Evolutionary conservation across 2,113 vertebrate genomes (phyloP).

Genomic region (Antidorcas marsupialis): DNA sequence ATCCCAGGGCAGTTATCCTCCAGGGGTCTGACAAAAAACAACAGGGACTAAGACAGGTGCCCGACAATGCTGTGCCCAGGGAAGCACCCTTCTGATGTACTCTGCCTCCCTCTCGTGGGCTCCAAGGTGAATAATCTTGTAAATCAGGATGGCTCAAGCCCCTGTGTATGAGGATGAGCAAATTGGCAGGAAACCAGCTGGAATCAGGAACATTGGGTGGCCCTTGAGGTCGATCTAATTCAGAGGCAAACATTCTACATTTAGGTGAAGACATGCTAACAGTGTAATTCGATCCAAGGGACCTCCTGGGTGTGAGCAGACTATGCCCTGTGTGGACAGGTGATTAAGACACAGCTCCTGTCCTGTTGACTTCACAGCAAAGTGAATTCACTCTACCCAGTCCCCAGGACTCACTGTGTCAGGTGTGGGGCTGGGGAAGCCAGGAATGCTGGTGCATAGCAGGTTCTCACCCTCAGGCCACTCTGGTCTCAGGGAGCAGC

Average conservation of each 20-base stretch:
- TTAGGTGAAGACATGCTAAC: neutral
- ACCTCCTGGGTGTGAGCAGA: rapidly evolving
- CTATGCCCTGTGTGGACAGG: neutral
- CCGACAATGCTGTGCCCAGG: rapidly evolving
- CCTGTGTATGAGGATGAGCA: rapidly evolving
- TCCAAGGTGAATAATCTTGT: rapidly evolving
- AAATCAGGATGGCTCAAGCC: rapidly evolving
- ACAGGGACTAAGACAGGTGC: rapidly evolving
- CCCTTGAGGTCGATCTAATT: neutral
- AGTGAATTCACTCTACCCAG: rapidly evolving
- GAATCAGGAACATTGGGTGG: rapidly evolving
- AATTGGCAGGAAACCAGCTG: neutral
- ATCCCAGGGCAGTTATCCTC: neutral
- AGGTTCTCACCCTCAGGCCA: rapidly evolving
- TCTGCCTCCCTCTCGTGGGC: slow-evolving; percentile 83
- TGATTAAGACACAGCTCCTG: neutral
- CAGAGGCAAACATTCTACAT: neutral
- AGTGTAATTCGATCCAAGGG: rapidly evolving
- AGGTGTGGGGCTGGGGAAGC: neutral
- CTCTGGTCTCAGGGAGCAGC: neutral
- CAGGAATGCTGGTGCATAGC: rapidly evolving
- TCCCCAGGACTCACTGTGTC: neutral
- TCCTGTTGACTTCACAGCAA: rapidly evolving
- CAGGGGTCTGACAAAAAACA: rapidly evolving
- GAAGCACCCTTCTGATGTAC: neutral